Evolutionary conservation across 1,140 invertebrate species (phyloP), one percentile per base, ranked within the genome.

Genomic region (Araneus ventricosus): DNA sequence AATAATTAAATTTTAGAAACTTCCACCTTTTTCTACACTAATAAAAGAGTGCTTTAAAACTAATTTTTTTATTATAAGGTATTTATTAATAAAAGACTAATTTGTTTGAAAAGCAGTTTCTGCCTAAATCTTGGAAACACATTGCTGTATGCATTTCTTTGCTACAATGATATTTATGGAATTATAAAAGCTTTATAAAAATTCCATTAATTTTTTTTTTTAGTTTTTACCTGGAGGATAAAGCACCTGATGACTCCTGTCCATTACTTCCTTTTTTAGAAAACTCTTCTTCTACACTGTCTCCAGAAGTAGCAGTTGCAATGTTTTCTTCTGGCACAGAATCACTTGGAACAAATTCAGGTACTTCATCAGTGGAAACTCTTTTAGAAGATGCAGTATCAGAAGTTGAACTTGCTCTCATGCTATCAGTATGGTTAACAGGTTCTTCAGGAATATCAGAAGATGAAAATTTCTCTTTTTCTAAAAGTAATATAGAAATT

Each of bases 241-340:
- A 27, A 80, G 45, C 30, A 45, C 63, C 70, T 6, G 52, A 80
- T 59, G 88, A 80, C 24, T 80, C 61, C 57, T 70, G 45, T 3
- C 30, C 59, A 91, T 41, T 91, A 27, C 17, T 91, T 22, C 10
- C 37, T 63, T 91, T 91, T n/a, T 61, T 41, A 84, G 89, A 37
- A 24, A 82, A 37, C 41, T 39, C 67, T 34, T 84, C 75, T 4
- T 91, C 89, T n/a, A 84, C 27, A 45, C 89, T 91, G 14, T 52
- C 67, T 27, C 14, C 80, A 30, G 89, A 91, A 7, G 59, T 41
- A 37, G 67, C 70, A 79, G 88, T 57, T 17, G 5, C 45, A 37
- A 80, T 30, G 27, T 90, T 90, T 90, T 90, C 88, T 57, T 90
- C 88, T 57, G 88, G 70, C 1, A 59, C 34, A 79, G 88, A 90